These are phyloP conservation scores for Istiophorus platypterus DNA, from an alignment of 2,113 vertebrate species.

Conservation along the genomic window DNA sequence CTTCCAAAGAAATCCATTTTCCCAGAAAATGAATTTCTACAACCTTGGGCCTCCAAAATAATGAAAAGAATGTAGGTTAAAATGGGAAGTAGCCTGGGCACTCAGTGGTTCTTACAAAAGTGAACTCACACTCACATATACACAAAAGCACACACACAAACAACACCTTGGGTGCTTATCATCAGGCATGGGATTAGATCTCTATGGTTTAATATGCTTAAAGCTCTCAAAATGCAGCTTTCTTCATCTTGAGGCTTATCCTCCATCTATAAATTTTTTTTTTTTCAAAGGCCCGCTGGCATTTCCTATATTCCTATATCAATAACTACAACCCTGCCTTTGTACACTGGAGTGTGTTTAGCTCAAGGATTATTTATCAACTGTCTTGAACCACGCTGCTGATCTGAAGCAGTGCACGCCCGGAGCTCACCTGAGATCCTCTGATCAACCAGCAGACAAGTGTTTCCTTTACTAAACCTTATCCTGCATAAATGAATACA, in stretches of 20 bases:
- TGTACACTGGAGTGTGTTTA: conserved; percentile 33
- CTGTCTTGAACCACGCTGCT: conserved; percentile 25
- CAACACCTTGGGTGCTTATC: conserved; percentile 50
- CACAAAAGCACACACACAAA: conserved; percentile 23
- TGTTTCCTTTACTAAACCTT: conserved; percentile 29
- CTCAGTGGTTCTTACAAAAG: conserved; percentile 22
- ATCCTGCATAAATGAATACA: conserved; percentile 28
- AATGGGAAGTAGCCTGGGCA: conserved; percentile 44
- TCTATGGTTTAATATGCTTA: conserved; percentile 65
- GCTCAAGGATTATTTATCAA: conserved; percentile 58
- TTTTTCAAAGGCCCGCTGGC: conserved; percentile 42
- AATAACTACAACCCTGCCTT: conserved; percentile 42
- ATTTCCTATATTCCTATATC: conserved; percentile 43
- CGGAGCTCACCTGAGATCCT: conserved; percentile 46
- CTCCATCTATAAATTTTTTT: conserved; percentile 49
- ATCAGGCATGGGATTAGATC: conserved; percentile 65
- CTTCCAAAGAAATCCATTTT: conserved; percentile 71
- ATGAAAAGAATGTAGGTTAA: conserved; percentile 66
- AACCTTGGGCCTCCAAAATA: conserved; percentile 51
- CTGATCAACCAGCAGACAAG: conserved; percentile 10
- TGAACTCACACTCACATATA: conserved; percentile 1
- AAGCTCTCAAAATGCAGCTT: conserved; percentile 56
- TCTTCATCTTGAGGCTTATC: conserved; percentile 58
- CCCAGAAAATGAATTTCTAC: conserved; percentile 71
- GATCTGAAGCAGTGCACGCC: conserved; percentile 14